Percentiles rank a stretch among this genome's conserved stretches.
Conservation (phyloP, 2,797 vertebrate genomes). For the Podarcis siculus region DNA sequence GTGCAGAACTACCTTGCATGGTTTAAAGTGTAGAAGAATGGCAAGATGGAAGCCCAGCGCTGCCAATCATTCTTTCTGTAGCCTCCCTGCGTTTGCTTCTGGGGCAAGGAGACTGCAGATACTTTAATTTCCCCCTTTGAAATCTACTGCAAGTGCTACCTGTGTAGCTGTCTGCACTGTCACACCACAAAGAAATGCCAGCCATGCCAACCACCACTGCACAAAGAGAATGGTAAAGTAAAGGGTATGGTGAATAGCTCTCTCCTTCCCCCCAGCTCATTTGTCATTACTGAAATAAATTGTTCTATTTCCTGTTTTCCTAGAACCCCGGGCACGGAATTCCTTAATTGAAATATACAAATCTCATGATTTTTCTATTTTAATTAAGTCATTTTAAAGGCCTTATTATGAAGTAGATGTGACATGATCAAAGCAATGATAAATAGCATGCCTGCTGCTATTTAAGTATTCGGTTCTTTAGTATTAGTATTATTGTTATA, state of each 20-base stretch:
- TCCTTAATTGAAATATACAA: not conserved
- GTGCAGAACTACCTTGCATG: too few relatives aligned
- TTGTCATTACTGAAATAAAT: not conserved
- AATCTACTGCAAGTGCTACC: not conserved
- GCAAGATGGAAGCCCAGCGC: too few relatives aligned
- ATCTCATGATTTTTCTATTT: not conserved
- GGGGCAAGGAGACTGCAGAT: too few relatives aligned
- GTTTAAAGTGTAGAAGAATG: too few relatives aligned
- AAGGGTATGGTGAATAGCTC: not conserved
- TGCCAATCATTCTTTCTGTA: too few relatives aligned
- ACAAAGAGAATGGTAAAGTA: not conserved
- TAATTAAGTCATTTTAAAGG: not conserved
- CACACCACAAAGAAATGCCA: not conserved
- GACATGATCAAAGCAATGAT: not conserved
- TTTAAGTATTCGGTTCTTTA: not conserved
- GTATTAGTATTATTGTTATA: not conserved
- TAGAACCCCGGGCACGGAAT: not conserved
- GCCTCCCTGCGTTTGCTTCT: too few relatives aligned
- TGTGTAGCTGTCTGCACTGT: not conserved
- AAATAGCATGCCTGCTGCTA: not conserved
- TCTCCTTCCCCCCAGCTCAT: not conserved
- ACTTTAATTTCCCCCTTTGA: too few relatives aligned
- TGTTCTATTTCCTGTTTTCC: not conserved
- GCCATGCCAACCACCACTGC: not conserved
- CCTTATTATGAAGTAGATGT: not conserved